Evolutionary conservation across 2,113 vertebrate genomes (phyloP).

Genomic region (Dolichotis patagonum): DNA sequence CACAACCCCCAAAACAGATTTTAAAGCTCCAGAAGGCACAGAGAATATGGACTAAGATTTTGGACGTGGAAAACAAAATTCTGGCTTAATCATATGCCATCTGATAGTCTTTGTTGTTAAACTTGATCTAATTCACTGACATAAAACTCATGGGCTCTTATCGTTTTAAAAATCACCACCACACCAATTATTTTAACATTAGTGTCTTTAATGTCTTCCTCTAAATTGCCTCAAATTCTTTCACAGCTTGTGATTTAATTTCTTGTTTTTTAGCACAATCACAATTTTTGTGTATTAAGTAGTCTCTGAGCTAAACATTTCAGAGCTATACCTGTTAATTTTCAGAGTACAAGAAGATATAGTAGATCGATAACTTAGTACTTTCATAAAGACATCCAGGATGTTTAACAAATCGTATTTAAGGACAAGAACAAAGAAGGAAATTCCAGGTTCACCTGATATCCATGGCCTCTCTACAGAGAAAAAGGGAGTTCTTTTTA

Average conservation of each 20-base stretch:
- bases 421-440: constrained; percentile 13
- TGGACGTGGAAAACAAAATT: not conserved
- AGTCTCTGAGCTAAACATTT: constrained; percentile 10
- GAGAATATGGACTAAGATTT: not conserved
- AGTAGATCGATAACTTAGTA: not conserved
- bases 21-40: not conserved
- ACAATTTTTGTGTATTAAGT: not conserved
- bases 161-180: not conserved
- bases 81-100: not conserved
- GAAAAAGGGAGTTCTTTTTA: not conserved
- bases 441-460: not conserved
- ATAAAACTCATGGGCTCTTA: not conserved
- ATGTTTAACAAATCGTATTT: constrained; percentile 18
- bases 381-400: not conserved
- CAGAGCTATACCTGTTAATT: not conserved
- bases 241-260: not conserved
- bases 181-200: not conserved
- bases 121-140: not conserved
- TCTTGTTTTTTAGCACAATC: constrained; percentile 29
- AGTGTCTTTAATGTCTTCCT: not conserved
- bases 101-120: not conserved
- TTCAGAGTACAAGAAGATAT: not conserved
- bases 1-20: not conserved
- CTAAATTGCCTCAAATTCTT: not conserved
- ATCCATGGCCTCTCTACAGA: not conserved